Conservation (phyloP, 2,797 vertebrate genomes). For the Cygnus olor region DNA sequence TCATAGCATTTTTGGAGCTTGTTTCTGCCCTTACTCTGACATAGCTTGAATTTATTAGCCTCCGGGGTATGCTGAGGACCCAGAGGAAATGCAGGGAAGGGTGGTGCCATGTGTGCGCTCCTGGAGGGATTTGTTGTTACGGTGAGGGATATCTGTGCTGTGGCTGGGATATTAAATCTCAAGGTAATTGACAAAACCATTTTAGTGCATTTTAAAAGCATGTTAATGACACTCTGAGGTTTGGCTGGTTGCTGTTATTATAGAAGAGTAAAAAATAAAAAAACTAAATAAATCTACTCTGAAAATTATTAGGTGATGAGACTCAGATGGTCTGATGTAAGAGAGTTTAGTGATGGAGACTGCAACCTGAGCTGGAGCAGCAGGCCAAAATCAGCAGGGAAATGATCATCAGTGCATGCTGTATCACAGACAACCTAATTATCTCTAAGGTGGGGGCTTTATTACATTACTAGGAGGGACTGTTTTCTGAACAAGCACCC, state of each 20-base stretch:
- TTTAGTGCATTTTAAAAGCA: constrained; percentile 48
- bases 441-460: constrained; percentile 56
- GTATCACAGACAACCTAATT: constrained; percentile 55
- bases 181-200: constrained; percentile 19
- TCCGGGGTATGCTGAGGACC: not conserved
- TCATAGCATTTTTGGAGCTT: not conserved
- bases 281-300: not conserved
- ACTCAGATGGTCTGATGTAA: constrained; percentile 29
- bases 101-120: not conserved
- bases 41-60: not conserved
- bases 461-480: constrained; percentile 59
- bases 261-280: not conserved
- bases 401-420: constrained; percentile 48
- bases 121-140: not conserved
- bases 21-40: not conserved
- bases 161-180: constrained; percentile 37
- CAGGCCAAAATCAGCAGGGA: constrained; percentile 50
- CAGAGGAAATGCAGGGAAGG: not conserved
- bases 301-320: constrained; percentile 37
- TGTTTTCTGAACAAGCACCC: constrained; percentile 64
- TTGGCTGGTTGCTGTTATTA: constrained; percentile 37
- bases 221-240: constrained; percentile 49
- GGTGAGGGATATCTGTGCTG: not conserved
- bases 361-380: constrained; percentile 52
- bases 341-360: constrained; percentile 5